phyloP scores from a whole-genome alignment of 2,888 invertebrate genomes.

The Neoitamus cyanurus region DNA sequence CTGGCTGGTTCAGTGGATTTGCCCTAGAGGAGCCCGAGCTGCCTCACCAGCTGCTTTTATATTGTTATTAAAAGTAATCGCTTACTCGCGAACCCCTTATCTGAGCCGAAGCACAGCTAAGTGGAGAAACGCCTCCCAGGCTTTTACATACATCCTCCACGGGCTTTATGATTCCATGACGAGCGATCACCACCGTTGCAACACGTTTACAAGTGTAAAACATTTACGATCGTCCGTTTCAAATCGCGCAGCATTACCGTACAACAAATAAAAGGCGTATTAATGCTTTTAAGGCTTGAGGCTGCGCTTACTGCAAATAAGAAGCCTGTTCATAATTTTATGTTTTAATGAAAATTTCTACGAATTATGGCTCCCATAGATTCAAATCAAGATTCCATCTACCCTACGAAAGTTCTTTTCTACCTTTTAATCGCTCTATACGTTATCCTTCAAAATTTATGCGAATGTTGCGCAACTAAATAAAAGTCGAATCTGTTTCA shows the following conservation, averaged over 20 bases:
- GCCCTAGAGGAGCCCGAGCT: background rate
- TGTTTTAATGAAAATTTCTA: constrained; percentile 12
- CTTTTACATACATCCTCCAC: background rate
- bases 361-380: background rate
- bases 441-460: background rate
- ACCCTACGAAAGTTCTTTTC: background rate
- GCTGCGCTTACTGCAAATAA: background rate
- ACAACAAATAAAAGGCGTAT: background rate
- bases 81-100: background rate
- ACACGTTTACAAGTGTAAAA: background rate
- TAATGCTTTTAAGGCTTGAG: background rate
- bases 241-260: background rate
- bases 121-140: constrained; percentile 9
- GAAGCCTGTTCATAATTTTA: background rate
- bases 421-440: background rate
- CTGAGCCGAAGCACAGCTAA: background rate
- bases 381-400: background rate
- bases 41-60: background rate
- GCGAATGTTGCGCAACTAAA: too few species aligned
- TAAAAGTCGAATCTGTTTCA: too few species aligned
- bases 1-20: background rate
- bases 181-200: background rate
- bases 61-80: constrained; percentile 11
- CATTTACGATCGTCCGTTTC: background rate
- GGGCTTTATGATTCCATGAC: background rate